phyloP scores from a whole-genome alignment of 2,888 invertebrate genomes.

The Patella pellucida region DNA sequence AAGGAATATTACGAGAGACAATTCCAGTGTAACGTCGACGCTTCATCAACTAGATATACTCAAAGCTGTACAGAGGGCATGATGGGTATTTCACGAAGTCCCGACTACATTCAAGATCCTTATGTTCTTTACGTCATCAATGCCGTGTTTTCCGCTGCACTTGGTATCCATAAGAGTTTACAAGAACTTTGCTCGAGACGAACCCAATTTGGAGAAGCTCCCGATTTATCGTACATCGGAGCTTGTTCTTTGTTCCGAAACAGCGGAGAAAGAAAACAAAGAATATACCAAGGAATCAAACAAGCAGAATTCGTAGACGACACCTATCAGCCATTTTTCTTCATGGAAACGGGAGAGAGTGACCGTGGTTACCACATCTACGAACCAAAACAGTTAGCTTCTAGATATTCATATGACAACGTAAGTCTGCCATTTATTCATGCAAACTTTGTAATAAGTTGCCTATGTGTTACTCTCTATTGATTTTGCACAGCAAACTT shows the following conservation, averaged over 20 bases:
- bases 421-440: constrained; percentile 25
- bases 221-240: constrained; percentile 36
- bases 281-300: constrained; percentile 48
- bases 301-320: constrained; percentile 56
- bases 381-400: constrained; percentile 37
- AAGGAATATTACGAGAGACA: constrained; percentile 70
- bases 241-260: constrained; percentile 50
- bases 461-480: too few species aligned
- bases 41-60: constrained; percentile 24
- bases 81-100: constrained; percentile 51
- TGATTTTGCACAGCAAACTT: too few species aligned
- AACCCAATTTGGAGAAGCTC: constrained; percentile 12
- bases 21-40: constrained; percentile 23
- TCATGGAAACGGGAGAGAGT: constrained; percentile 58
- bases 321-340: constrained; percentile 61
- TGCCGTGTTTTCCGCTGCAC: constrained; percentile 63
- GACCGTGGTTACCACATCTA: constrained; percentile 65
- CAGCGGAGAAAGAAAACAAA: constrained; percentile 57
- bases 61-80: constrained; percentile 31
- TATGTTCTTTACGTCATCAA: constrained; percentile 67
- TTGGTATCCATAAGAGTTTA: constrained; percentile 58
- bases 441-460: not conserved
- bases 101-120: constrained; percentile 61
- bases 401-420: constrained; percentile 28
- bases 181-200: constrained; percentile 40